Conservation (phyloP, 2,888 invertebrate species). For the Cylloceria caligata region DNA sequence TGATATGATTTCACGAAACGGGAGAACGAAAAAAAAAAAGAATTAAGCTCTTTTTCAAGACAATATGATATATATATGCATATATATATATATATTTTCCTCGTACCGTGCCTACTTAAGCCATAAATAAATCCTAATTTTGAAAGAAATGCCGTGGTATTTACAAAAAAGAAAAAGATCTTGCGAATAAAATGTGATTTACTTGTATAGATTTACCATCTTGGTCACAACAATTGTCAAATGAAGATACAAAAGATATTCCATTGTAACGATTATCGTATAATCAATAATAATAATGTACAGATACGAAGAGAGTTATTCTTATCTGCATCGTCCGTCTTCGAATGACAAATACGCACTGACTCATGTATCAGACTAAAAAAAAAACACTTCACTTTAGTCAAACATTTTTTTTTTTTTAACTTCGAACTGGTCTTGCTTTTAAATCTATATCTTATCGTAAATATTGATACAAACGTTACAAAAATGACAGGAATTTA, state of each 20-base stretch:
- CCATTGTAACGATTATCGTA: constrained; percentile 49
- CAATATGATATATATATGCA: no score
- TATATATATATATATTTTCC: constrained; percentile 35
- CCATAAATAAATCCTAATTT: constrained; percentile 54
- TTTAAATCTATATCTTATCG: constrained; percentile 34
- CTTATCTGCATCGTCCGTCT: constrained; percentile 1
- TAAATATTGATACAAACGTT: constrained; percentile 25
- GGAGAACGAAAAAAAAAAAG: no score
- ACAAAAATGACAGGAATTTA: constrained; percentile 16
- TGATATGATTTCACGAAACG: no score
- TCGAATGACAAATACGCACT: constrained; percentile 7
- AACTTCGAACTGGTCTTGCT: neutral
- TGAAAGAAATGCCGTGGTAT: constrained; percentile 49
- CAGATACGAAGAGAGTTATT: constrained; percentile 25
- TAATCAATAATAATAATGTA: constrained; percentile 41
- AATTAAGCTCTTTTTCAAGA: no score
- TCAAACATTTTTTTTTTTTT: constrained; percentile 1
- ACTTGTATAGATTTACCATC: constrained; percentile 54
- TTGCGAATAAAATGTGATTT: constrained; percentile 66
- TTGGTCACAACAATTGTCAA: constrained; percentile 52
- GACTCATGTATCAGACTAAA: constrained; percentile 6
- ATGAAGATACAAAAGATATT: constrained; percentile 44
- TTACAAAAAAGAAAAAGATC: constrained; percentile 21
- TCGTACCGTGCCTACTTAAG: constrained; percentile 59
- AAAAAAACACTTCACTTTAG: constrained; percentile 28